These are phyloP conservation scores for Poliocrania exsul DNA, from an alignment of 2,797 vertebrate genomes.

Conservation along the genomic window DNA sequence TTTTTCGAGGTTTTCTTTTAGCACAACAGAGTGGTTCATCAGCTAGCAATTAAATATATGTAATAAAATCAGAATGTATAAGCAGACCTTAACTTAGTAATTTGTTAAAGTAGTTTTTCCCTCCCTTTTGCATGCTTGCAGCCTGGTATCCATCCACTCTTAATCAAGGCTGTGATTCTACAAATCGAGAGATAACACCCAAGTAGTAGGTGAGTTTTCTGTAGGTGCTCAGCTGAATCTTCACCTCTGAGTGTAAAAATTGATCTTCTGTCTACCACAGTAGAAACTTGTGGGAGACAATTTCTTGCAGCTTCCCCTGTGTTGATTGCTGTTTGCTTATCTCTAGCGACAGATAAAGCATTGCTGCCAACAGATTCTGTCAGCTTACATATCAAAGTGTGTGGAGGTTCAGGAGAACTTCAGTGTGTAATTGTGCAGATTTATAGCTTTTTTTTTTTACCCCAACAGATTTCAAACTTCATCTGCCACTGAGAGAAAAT, in stretches of 20 bases:
- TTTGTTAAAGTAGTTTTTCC: not conserved
- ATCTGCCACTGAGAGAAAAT: conserved; percentile 14
- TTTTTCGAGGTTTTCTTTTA: not conserved
- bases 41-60: not conserved
- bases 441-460: not conserved
- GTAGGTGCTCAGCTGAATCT: conserved; percentile 51
- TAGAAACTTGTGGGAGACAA: conserved; percentile 56
- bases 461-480: conserved; percentile 44
- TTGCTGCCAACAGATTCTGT: conserved; percentile 67
- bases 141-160: conserved; percentile 11
- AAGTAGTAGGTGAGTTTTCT: conserved; percentile 52
- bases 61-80: not conserved
- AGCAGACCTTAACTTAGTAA: not conserved
- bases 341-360: conserved; percentile 59
- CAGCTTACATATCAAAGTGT: conserved; percentile 53
- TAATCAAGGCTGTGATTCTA: conserved; percentile 19
- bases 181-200: conserved; percentile 30
- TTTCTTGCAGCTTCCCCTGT: conserved; percentile 67
- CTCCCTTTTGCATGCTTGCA: not conserved
- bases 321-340: conserved; percentile 73
- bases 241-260: conserved; percentile 70
- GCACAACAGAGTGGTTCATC: not conserved
- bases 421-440: conserved; percentile 31
- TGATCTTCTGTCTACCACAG: conserved; percentile 68
- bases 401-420: conserved; percentile 49